phyloP scores from a whole-genome alignment of 2,113 vertebrate species.

The Corythaixoides concolor region DNA sequence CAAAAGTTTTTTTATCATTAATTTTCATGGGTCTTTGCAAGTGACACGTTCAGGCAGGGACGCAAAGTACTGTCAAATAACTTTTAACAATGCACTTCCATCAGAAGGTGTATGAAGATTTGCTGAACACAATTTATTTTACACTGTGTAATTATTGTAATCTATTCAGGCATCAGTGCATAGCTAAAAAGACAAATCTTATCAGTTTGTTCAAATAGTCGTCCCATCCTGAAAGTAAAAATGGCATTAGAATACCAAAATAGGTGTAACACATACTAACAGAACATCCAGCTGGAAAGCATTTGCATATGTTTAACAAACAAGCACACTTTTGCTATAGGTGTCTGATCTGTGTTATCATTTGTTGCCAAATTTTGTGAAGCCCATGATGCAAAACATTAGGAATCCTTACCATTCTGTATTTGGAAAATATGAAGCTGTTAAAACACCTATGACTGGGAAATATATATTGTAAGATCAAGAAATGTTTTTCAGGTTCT shows the following conservation, averaged over 20 bases:
- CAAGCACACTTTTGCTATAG: not conserved
- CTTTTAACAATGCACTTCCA: not conserved
- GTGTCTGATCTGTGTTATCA: not conserved
- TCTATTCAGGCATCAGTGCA: not conserved
- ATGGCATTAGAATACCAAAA: not conserved
- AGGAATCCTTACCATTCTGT: not conserved
- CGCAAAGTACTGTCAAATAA: fast-evolving
- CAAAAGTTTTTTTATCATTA: not conserved
- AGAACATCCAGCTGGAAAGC: not conserved
- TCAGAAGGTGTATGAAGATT: not conserved
- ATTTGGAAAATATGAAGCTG: not conserved
- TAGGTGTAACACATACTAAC: not conserved
- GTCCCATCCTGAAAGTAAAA: not conserved
- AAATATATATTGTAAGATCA: not conserved
- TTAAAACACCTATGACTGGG: not conserved
- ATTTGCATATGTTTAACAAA: not conserved
- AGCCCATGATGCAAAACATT: not conserved
- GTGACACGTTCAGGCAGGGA: fast-evolving
- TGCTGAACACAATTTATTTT: not conserved
- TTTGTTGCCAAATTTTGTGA: not conserved
- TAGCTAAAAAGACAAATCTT: not conserved
- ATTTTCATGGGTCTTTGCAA: not conserved
- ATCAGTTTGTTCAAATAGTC: not conserved
- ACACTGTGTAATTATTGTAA: not conserved
- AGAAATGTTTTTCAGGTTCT: not conserved